Percentiles rank a stretch among this genome's conserved stretches.
phyloP scores from a whole-genome alignment of 2,888 invertebrate species.

The Lapara coniferarum region DNA sequence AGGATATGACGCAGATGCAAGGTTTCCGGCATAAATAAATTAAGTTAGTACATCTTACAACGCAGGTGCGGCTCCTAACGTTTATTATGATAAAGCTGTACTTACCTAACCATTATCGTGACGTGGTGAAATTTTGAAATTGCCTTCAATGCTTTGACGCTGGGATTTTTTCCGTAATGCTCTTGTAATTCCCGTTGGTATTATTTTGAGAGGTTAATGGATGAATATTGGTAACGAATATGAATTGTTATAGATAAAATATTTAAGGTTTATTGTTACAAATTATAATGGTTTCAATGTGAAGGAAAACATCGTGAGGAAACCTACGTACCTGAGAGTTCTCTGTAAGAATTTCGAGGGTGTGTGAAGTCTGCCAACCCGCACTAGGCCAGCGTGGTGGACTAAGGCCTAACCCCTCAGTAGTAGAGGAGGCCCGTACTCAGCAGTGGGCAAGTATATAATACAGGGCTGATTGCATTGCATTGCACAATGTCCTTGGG shows the following conservation, averaged over 20 bases:
- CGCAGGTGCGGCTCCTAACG: conserved; percentile 59
- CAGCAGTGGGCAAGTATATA: too few relatives aligned
- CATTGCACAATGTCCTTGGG: too few relatives aligned
- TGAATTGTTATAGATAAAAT: neutral
- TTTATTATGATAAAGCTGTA: conserved; percentile 62
- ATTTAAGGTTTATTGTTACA: neutral
- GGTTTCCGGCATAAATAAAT: conserved; percentile 39
- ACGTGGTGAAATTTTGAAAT: conserved; percentile 43
- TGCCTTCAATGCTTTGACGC: conserved; percentile 25
- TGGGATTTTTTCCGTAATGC: conserved; percentile 3
- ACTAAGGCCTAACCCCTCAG: too few relatives aligned
- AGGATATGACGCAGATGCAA: too few relatives aligned
- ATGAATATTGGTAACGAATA: conserved; percentile 4
- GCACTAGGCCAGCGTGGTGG: too few relatives aligned
- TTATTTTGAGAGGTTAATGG: conserved; percentile 13
- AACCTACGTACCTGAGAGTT: too few relatives aligned
- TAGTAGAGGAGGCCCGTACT: too few relatives aligned
- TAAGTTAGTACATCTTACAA: conserved; percentile 45
- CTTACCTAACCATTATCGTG: conserved; percentile 50
- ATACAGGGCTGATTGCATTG: too few relatives aligned
- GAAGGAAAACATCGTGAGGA: too few relatives aligned
- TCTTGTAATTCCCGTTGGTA: conserved; percentile 7
- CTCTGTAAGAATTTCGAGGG: too few relatives aligned
- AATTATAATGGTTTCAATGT: neutral
- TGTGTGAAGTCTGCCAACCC: too few relatives aligned